A percentile compares a stretch with the other conserved stretches of the same genome.
Evolutionary conservation across 2,797 vertebrate species (phyloP).

Genomic region (Orestias chungarensis): DNA sequence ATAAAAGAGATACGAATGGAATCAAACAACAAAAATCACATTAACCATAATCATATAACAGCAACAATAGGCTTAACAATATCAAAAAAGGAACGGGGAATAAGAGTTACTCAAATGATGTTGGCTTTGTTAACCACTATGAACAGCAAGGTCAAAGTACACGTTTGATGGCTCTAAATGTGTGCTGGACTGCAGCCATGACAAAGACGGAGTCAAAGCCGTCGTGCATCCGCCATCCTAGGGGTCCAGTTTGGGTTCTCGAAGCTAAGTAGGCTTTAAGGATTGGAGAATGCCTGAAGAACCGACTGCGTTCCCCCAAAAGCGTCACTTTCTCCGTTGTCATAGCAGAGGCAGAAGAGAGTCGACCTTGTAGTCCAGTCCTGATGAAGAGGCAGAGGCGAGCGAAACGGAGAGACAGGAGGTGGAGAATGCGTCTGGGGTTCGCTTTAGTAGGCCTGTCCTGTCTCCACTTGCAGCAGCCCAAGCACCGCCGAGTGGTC

Average conservation of each 20-base stretch:
- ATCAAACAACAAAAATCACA: conserved; percentile 78
- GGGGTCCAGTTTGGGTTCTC: conserved; percentile 43
- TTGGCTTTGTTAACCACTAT: conserved; percentile 79
- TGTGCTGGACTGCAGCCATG: conserved; percentile 65
- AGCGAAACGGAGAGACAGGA: conserved; percentile 9
- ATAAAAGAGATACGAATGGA: conserved; percentile 77
- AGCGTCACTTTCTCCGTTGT: conserved; percentile 51
- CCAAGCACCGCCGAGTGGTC: conserved; percentile 97
- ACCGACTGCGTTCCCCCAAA: conserved; percentile 33
- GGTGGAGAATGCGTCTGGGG: conserved; percentile 9
- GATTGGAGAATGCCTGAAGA: neutral
- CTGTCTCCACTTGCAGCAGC: conserved; percentile 97
- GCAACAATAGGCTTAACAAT: conserved; percentile 80
- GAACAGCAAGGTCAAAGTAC: conserved; percentile 78
- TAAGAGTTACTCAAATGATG: conserved; percentile 74
- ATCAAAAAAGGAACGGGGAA: conserved; percentile 75
- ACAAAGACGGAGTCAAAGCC: conserved; percentile 46
- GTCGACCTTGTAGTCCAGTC: conserved; percentile 55
- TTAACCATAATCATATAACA: conserved; percentile 78
- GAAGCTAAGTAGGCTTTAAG: conserved; percentile 27
- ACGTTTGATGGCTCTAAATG: conserved; percentile 69
- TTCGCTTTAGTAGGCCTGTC: conserved; percentile 91
- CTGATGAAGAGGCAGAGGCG: conserved; percentile 43
- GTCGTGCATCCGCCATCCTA: conserved; percentile 29
- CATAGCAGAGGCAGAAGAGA: conserved; percentile 42